A percentile compares a stretch with the other conserved stretches of the same genome.
Conservation (phyloP, 2,113 vertebrate species). For the Mesembrinibis cayennensis region DNA sequence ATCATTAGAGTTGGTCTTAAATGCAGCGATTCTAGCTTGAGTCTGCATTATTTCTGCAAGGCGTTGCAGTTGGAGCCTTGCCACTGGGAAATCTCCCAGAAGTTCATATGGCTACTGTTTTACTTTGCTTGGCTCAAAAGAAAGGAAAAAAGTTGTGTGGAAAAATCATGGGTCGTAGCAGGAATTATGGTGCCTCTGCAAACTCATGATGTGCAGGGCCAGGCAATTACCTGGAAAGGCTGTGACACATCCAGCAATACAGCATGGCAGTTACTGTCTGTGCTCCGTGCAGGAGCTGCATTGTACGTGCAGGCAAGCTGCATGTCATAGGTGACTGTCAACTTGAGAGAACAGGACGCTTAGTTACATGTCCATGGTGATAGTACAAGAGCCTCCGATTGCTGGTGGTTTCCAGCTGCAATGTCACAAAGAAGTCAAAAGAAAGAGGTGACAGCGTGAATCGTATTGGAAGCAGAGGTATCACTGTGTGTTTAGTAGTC, state of each 20-base stretch:
- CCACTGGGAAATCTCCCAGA: background rate
- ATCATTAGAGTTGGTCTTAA: background rate
- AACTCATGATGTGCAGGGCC: background rate
- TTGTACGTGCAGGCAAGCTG: fast-evolving
- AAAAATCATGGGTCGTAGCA: background rate
- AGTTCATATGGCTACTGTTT: slow-evolving; percentile 9
- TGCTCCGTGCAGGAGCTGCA: background rate
- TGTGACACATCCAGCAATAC: background rate
- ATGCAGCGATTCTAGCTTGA: background rate
- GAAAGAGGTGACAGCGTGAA: background rate
- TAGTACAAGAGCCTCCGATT: background rate
- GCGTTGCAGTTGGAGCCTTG: background rate
- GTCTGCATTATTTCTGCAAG: slow-evolving; percentile 1
- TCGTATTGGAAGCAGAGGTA: background rate
- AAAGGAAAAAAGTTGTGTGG: slow-evolving; percentile 7
- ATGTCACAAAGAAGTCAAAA: background rate
- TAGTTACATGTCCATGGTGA: background rate
- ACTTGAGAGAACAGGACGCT: background rate
- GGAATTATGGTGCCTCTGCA: background rate
- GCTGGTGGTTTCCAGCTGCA: background rate
- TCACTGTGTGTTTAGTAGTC: too few species aligned
- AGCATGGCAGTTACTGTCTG: background rate
- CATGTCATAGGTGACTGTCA: background rate
- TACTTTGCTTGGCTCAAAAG: slow-evolving; percentile 41
- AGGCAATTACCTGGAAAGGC: background rate